A percentile compares a stretch with the other conserved stretches of the same genome.
Evolutionary conservation across 2,888 invertebrate genomes (phyloP).

Genomic region (Metellina segmentata): DNA sequence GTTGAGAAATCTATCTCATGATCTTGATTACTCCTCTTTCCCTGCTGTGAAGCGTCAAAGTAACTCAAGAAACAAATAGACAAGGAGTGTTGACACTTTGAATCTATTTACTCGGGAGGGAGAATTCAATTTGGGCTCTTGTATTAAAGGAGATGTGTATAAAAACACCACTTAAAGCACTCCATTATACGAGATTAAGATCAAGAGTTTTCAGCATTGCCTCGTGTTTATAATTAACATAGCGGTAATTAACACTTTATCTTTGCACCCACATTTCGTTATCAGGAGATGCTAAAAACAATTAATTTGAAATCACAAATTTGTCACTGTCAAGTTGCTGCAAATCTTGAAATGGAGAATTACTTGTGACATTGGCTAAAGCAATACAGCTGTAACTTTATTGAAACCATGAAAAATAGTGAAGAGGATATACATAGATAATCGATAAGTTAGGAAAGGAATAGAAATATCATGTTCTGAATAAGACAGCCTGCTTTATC

Average conservation of each 20-base stretch:
- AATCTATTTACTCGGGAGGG: conserved; percentile 9
- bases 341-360: too few species aligned
- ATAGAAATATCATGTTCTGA: not conserved
- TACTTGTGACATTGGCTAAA: too few species aligned
- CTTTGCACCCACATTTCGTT: too few species aligned
- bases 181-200: not conserved
- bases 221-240: too few species aligned
- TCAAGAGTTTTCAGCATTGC: too few species aligned
- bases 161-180: not conserved
- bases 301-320: too few species aligned
- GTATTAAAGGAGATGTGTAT: not conserved
- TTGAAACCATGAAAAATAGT: not conserved
- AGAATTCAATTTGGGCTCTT: conserved; percentile 3
- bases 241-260: too few species aligned
- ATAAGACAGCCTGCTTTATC: not conserved
- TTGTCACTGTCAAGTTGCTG: too few species aligned
- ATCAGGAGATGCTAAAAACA: too few species aligned
- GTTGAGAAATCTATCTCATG: conserved; percentile 64
- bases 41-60: conserved; percentile 36
- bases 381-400: too few species aligned
- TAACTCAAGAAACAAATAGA: conserved; percentile 30
- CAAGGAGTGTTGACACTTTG: conserved; percentile 20
- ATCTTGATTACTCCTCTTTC: conserved; percentile 46
- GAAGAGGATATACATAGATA: not conserved
- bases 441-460: not conserved